Conservation (phyloP, 2,888 invertebrate species). For the Periphyllus acericola region DNA sequence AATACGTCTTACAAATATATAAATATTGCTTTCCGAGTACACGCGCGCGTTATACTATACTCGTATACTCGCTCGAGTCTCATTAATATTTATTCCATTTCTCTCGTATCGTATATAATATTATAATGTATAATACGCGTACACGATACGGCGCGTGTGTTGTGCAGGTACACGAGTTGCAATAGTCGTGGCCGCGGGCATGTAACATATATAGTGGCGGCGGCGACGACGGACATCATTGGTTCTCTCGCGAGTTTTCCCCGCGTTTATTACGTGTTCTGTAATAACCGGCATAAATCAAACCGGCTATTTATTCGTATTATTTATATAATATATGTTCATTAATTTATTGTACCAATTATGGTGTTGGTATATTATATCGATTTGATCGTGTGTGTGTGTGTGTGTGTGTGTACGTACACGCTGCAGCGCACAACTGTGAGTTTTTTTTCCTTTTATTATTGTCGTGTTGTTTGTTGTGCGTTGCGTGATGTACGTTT, state of each 20-base stretch:
- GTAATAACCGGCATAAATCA: conserved; percentile 39
- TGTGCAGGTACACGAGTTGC: not conserved
- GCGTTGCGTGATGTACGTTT: conserved; percentile 42
- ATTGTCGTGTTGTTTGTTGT: conserved; percentile 26
- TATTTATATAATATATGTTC: not conserved
- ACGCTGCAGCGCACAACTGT: not conserved
- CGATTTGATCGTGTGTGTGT: conserved; percentile 1
- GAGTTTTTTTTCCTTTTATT: not conserved
- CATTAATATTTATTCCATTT: conserved; percentile 47
- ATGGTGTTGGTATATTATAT: conserved; percentile 17
- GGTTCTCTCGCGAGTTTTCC: conserved; percentile 33
- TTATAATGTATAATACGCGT: too few species aligned
- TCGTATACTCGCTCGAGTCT: not conserved
- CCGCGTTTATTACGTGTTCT: conserved; percentile 3
- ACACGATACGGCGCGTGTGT: too few species aligned
- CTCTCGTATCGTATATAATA: not conserved
- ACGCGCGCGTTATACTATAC: not conserved
- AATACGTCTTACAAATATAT: conserved; percentile 16
- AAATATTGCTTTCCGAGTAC: conserved; percentile 5
- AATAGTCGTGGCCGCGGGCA: conserved; percentile 12
- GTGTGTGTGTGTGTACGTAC: not conserved
- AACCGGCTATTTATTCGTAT: conserved; percentile 14
- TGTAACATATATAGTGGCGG: not conserved
- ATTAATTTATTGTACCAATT: conserved; percentile 56
- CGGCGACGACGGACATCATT: not conserved